Percentiles rank a stretch among this genome's conserved stretches.
These are phyloP conservation scores for Clunio marinus DNA, from an alignment of 2,888 invertebrate species.

Conservation along the genomic window DNA sequence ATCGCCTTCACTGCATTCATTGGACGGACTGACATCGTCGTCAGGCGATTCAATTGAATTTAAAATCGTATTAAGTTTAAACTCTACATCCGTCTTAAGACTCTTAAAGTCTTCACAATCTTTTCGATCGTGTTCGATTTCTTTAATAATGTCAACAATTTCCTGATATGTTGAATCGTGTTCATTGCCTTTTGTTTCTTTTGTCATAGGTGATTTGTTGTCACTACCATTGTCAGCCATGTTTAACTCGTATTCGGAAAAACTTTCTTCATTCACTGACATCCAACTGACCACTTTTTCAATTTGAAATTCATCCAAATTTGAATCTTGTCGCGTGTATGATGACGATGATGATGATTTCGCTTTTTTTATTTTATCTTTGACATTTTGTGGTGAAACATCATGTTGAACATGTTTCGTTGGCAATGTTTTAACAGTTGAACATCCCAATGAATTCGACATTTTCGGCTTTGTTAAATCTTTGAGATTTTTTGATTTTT, in stretches of 20 bases:
- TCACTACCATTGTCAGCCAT: constrained; percentile 4
- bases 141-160: constrained; percentile 51
- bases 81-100: constrained; percentile 36
- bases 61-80: constrained; percentile 37
- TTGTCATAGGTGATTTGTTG: not conserved
- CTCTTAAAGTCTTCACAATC: constrained; percentile 32
- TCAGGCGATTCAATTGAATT: constrained; percentile 35
- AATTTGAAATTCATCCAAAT: constrained; percentile 49
- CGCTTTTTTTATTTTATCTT: constrained; percentile 11
- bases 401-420: constrained; percentile 41
- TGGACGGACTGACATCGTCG: constrained; percentile 38
- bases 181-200: constrained; percentile 42
- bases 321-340: constrained; percentile 47
- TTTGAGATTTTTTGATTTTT: constrained; percentile 18
- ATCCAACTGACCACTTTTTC: constrained; percentile 53
- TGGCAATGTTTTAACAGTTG: not conserved
- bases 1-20: constrained; percentile 39
- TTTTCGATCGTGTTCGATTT: constrained; percentile 49
- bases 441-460: not conserved
- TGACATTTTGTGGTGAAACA: constrained; percentile 24
- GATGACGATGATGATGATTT: constrained; percentile 43
- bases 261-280: constrained; percentile 46
- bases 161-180: constrained; percentile 50
- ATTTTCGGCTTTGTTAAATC: constrained; percentile 30
- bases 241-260: constrained; percentile 31